Conservation (phyloP, 2,888 invertebrate genomes). For the Euphydryas editha region DNA sequence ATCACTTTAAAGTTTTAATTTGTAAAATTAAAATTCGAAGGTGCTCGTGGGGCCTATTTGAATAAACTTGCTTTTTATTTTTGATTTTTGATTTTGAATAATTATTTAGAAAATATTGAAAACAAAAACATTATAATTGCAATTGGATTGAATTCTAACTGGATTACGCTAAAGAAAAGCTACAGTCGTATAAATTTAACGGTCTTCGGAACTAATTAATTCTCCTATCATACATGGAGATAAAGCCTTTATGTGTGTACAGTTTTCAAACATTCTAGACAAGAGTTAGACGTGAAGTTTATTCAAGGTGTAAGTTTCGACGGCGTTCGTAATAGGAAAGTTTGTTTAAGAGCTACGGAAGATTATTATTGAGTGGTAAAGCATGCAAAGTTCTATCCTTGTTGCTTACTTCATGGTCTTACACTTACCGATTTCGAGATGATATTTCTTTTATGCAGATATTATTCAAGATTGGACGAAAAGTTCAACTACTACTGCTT, state of each 20-base stretch:
- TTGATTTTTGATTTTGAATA: too few relatives aligned
- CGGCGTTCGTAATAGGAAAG: conserved; percentile 64
- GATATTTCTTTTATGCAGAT: conserved; percentile 4
- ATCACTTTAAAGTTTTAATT: too few relatives aligned
- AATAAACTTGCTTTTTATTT: too few relatives aligned
- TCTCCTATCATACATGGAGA: conserved; percentile 56
- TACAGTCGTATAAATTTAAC: conserved; percentile 65
- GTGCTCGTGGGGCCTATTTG: too few relatives aligned
- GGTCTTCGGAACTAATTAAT: conserved; percentile 68
- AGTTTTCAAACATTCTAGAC: conserved; percentile 67
- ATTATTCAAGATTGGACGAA: background rate
- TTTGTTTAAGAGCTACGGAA: conserved; percentile 59
- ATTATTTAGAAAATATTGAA: too few relatives aligned
- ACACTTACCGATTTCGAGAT: background rate
- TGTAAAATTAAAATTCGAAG: too few relatives aligned
- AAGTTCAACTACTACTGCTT: too few relatives aligned
- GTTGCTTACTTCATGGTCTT: conserved; percentile 31
- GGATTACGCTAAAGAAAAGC: conserved; percentile 52
- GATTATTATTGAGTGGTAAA: conserved; percentile 56
- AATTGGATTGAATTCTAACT: conserved; percentile 11
- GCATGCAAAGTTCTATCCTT: conserved; percentile 37
- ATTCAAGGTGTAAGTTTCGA: conserved; percentile 68
- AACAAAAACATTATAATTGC: background rate
- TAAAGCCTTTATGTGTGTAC: conserved; percentile 67
- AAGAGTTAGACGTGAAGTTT: conserved; percentile 57